Evolutionary conservation across 2,888 invertebrate genomes (phyloP).

Genomic region (Chloroclystis v-ata): DNA sequence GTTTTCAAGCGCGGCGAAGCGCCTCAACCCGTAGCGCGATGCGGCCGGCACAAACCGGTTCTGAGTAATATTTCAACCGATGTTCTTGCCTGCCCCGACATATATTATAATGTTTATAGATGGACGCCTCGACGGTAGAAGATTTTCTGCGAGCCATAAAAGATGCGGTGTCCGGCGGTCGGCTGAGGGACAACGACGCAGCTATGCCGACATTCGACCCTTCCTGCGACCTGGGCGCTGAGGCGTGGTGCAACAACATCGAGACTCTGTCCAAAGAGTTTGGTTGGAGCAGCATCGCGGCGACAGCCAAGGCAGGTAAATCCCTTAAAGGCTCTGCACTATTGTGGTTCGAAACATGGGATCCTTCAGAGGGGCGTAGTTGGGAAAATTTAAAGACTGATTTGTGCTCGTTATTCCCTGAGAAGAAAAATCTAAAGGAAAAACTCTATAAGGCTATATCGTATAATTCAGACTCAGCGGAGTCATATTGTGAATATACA

Average conservation of each 20-base stretch:
- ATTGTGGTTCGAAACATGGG: constrained; percentile 13
- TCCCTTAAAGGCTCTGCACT: constrained; percentile 20
- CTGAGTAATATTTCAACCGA: no score
- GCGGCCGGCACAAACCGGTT: no score
- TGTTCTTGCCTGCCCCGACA: no score
- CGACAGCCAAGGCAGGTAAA: constrained; percentile 17
- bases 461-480: neutral
- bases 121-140: no score
- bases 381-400: neutral
- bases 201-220: constrained; percentile 17
- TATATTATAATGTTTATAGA: no score
- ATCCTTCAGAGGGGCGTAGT: neutral
- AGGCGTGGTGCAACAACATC: constrained; percentile 7
- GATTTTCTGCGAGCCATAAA: neutral
- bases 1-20: no score
- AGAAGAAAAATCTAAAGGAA: neutral
- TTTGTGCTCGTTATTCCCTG: neutral
- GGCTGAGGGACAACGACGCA: constrained; percentile 6
- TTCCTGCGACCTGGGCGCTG: neutral
- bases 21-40: no score
- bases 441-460: neutral
- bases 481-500: constrained; percentile 5
- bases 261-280: constrained; percentile 7
- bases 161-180: neutral
- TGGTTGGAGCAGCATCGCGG: constrained; percentile 15